These are phyloP conservation scores for Urocynchramus pylzowi DNA, from an alignment of 2,113 vertebrate genomes.

Conservation along the genomic window DNA sequence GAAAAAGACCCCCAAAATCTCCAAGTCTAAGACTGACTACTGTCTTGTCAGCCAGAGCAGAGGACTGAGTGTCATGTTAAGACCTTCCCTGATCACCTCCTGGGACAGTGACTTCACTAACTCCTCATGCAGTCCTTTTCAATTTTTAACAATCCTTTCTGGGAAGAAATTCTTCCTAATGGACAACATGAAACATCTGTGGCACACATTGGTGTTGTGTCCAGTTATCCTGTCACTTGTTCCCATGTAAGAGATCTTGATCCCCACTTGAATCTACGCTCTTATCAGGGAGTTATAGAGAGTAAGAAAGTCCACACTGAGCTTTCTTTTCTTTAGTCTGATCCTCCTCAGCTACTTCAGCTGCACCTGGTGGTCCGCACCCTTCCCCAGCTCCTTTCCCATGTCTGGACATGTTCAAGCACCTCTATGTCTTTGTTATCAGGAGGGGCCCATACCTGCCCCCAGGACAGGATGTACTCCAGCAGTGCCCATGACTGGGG, in stretches of 20 bases:
- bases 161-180: neutral
- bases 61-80: neutral
- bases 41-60: neutral
- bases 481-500: neutral
- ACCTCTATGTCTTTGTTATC: neutral
- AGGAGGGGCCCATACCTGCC: neutral
- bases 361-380: neutral
- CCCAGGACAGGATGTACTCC: neutral
- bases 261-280: neutral
- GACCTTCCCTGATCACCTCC: neutral
- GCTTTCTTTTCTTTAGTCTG: neutral
- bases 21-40: no score
- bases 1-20: neutral
- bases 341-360: neutral
- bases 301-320: neutral
- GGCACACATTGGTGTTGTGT: neutral
- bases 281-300: neutral
- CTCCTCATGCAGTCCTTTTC: neutral
- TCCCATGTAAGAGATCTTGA: neutral
- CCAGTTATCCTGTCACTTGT: neutral
- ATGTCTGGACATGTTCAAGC: neutral
- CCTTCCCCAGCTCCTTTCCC: rapidly evolving
- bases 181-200: neutral
- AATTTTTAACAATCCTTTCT: neutral
- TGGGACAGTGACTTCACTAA: neutral